Percentiles rank a stretch among this genome's conserved stretches.
phyloP scores from a whole-genome alignment of 2,113 vertebrate genomes.

The Eptesicus fuscus region DNA sequence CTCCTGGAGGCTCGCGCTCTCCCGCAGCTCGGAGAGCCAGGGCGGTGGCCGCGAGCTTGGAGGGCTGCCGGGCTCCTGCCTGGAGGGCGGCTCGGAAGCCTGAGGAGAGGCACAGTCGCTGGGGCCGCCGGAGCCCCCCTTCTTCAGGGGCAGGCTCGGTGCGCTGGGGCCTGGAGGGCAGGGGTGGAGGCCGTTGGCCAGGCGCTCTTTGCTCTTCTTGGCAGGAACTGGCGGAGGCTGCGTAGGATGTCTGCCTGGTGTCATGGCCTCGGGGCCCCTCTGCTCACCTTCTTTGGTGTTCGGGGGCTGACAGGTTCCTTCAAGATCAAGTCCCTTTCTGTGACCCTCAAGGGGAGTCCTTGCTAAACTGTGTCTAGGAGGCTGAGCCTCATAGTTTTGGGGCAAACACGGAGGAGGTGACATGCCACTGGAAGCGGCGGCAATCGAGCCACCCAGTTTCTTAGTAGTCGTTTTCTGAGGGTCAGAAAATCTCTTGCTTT shows the following conservation, averaged over 20 bases:
- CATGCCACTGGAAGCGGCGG: neutral
- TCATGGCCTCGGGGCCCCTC: slow-evolving; percentile 78
- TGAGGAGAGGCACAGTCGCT: slow-evolving; percentile 74
- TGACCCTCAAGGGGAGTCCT: slow-evolving; percentile 78
- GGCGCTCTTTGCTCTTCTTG: slow-evolving; percentile 94
- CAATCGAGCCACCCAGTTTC: slow-evolving; percentile 56
- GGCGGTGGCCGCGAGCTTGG: slow-evolving; percentile 82
- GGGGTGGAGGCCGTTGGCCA: slow-evolving; percentile 90
- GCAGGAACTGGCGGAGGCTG: slow-evolving; percentile 96
- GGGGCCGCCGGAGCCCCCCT: slow-evolving; percentile 67
- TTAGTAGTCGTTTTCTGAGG: slow-evolving; percentile 72
- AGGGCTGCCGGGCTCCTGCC: slow-evolving; percentile 80
- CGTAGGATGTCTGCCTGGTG: slow-evolving; percentile 87
- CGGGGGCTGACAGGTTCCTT: slow-evolving; percentile 63
- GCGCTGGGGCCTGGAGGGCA: slow-evolving; percentile 77
- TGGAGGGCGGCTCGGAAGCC: slow-evolving; percentile 66
- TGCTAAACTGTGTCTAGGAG: slow-evolving; percentile 61
- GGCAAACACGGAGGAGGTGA: slow-evolving; percentile 12
- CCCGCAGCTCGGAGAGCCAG: slow-evolving; percentile 85
- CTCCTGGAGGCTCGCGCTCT: slow-evolving; percentile 83
- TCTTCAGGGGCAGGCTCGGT: slow-evolving; percentile 86
- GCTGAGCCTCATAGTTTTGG: slow-evolving; percentile 70
- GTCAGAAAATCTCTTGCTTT: slow-evolving; percentile 74
- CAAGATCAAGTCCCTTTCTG: slow-evolving; percentile 71
- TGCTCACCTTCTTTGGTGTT: slow-evolving; percentile 77